These are phyloP conservation scores for Dinoponera quadriceps DNA, from an alignment of 1,140 invertebrate genomes.

Conservation along the genomic window DNA sequence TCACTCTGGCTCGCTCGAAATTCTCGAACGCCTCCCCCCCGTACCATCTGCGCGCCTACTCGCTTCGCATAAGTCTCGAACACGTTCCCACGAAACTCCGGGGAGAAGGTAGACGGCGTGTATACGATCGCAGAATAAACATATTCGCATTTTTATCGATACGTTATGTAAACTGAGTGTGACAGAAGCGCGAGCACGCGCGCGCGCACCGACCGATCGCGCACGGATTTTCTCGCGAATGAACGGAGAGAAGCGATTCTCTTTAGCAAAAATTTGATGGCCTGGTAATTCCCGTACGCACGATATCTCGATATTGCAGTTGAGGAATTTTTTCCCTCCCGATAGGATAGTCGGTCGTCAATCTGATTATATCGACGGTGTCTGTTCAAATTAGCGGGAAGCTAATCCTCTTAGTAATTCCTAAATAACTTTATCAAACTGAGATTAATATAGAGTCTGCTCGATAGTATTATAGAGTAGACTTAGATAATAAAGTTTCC, in stretches of 20 bases:
- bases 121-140: slow-evolving; percentile 47
- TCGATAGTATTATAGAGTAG: too few relatives aligned
- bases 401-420: not conserved
- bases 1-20: slow-evolving; percentile 51
- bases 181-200: not conserved
- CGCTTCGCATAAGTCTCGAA: slow-evolving; percentile 39
- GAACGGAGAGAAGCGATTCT: not conserved
- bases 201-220: not conserved
- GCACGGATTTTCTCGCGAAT: slow-evolving; percentile 1
- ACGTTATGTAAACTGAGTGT: slow-evolving; percentile 28
- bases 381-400: not conserved
- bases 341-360: not conserved
- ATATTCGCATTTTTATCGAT: slow-evolving; percentile 60
- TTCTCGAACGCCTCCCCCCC: slow-evolving; percentile 1
- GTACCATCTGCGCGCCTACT: slow-evolving; percentile 2
- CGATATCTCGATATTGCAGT: not conserved
- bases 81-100: not conserved
- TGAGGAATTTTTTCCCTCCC: not conserved
- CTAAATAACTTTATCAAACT: not conserved
- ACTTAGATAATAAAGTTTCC: slow-evolving; percentile 19
- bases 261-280: not conserved
- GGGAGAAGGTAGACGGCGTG: slow-evolving; percentile 16
- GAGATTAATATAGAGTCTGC: too few relatives aligned
- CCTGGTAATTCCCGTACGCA: not conserved
- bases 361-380: not conserved